A percentile compares a stretch with the other conserved stretches of the same genome.
Evolutionary conservation across 2,888 invertebrate species (phyloP).

Genomic region (Gortyna flavago): DNA sequence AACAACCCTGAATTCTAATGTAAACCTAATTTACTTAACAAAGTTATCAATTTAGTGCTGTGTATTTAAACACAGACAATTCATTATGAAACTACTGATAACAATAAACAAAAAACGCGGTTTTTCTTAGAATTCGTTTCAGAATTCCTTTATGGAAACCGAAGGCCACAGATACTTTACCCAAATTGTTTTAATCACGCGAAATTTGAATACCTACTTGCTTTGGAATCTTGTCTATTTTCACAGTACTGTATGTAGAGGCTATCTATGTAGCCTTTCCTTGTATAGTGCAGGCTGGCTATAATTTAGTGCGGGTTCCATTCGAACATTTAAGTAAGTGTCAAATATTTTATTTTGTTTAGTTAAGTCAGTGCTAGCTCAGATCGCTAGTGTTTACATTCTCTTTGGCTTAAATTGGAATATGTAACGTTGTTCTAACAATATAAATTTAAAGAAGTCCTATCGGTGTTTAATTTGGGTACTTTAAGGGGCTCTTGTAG

Average conservation of each 20-base stretch:
- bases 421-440: too few relatives aligned
- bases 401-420: too few relatives aligned
- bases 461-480: too few relatives aligned
- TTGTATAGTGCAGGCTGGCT: too few relatives aligned
- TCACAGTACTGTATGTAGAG: conserved; percentile 27
- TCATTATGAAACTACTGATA: conserved; percentile 18
- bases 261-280: too few relatives aligned
- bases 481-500: too few relatives aligned
- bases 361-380: too few relatives aligned
- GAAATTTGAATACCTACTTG: conserved; percentile 48
- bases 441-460: too few relatives aligned
- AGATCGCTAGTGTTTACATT: too few relatives aligned
- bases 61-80: conserved; percentile 12
- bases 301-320: too few relatives aligned
- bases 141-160: conserved; percentile 28
- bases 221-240: conserved; percentile 59
- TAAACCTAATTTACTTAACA: neutral
- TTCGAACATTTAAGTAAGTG: too few relatives aligned
- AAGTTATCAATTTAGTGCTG: conserved; percentile 3
- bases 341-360: too few relatives aligned
- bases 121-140: conserved; percentile 33
- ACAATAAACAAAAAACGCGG: conserved; percentile 12
- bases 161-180: conserved; percentile 23
- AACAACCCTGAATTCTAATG: conserved; percentile 10
- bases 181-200: conserved; percentile 56